Base-by-base conservation (phyloP, 2,113 vertebrate species). In the Progne subis region DNA sequence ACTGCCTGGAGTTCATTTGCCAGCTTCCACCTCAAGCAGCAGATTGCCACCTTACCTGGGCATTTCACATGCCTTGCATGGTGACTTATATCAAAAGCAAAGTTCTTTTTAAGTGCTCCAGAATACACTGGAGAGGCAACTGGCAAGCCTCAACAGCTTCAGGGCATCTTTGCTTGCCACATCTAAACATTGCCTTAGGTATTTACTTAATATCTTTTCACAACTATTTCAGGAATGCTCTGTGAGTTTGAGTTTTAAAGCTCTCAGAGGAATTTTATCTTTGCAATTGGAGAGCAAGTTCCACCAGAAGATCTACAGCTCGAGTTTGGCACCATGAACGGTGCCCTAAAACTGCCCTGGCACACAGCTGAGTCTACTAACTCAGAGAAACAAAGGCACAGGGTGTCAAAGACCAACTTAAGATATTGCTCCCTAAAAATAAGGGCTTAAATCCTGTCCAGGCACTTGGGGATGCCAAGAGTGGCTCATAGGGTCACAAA, bases 211-310 rank as follows among this genome's bases (percentile, higher is more conserved):
- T 77, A 90, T 64, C 28, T 44, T 23, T 71, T 83, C 71, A 57
- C 79, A 88, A 11, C 60, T 56, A 92, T 93, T 81, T 49, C 82
- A 94, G 76, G 92, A 96, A 96, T 94, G 92, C 41, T 88, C 52
- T 26, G 72, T 61, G 24, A 39, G 15, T 60, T 34, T 79, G 46
- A 68, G 34, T 60, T 90, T 67, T 70, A 81, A 86, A 92, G 44
- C 37, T 43, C 39, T 55, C 19, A 1, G 1, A 88, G 57, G 82
- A 93, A 90, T 92, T 92, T 93, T 94, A 93, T 88, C 86, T 95
- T 78, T 86, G 16, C 71, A 61, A 8, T 5, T 82, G 76, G 59
- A 81, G 16, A 83, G 34, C 4, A 79, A 72, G 67, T 59, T 78
- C 52, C 31, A 83, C 17, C 56, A 52, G 41, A 74, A 80, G 37